These are phyloP conservation scores for Isurus oxyrinchus DNA, from an alignment of 2,113 vertebrate genomes.

Conservation along the genomic window DNA sequence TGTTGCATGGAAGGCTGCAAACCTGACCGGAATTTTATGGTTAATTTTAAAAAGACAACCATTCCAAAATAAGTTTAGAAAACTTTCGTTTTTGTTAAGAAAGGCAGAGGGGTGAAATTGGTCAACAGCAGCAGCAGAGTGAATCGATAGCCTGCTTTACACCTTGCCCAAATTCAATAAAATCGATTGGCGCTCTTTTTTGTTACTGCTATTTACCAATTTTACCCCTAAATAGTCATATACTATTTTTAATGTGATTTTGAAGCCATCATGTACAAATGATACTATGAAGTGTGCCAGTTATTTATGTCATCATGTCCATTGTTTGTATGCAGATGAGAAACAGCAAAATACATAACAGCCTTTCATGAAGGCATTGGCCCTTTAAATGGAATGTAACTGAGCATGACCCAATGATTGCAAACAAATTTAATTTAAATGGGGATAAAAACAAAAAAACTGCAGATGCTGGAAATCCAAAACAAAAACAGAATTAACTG, in stretches of 20 bases:
- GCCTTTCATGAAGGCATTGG: not conserved
- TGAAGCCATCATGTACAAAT: not conserved
- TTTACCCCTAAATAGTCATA: not conserved
- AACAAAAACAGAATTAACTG: too few relatives aligned
- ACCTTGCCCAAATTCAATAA: not conserved
- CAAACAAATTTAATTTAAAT: slow-evolving; percentile 21
- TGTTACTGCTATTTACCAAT: not conserved
- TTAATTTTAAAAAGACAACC: not conserved
- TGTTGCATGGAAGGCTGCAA: not conserved
- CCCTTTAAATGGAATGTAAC: not conserved
- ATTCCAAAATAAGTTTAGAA: not conserved
- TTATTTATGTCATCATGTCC: not conserved
- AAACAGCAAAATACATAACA: not conserved
- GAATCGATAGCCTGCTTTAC: not conserved
- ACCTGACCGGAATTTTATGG: not conserved
- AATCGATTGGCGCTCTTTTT: not conserved
- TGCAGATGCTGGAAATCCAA: too few relatives aligned
- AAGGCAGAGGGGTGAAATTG: not conserved
- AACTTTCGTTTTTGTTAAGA: not conserved
- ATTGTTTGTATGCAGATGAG: not conserved
- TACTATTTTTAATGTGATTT: not conserved
- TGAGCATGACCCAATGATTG: not conserved
- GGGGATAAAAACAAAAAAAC: too few relatives aligned
- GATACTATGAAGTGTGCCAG: not conserved
- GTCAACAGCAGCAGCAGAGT: not conserved